Conservation (phyloP, 2,797 vertebrate genomes). For the Coluber constrictor region DNA sequence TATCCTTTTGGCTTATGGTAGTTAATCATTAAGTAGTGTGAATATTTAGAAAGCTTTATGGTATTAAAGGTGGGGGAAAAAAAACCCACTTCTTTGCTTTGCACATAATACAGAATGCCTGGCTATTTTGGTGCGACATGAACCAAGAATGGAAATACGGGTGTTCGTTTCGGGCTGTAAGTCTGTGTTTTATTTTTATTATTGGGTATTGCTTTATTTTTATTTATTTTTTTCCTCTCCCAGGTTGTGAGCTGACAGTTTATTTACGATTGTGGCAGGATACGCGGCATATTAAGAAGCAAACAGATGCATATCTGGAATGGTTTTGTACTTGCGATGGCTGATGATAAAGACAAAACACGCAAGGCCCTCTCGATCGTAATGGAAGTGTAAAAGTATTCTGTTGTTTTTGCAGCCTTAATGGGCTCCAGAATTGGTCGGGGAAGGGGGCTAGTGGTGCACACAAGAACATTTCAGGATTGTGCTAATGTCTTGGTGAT, state of each 20-base stretch:
- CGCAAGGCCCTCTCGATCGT: not conserved
- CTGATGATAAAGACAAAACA: not conserved
- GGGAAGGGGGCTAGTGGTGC: conserved; percentile 1
- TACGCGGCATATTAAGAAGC: not conserved
- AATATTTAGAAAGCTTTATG: not conserved
- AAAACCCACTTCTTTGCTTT: not conserved
- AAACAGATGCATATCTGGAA: not conserved
- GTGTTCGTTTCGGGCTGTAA: not conserved
- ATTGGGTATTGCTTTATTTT: not conserved
- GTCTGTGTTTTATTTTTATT: not conserved
- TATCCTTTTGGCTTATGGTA: conserved; percentile 24
- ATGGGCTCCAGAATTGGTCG: conserved; percentile 1
- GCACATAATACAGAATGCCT: not conserved
- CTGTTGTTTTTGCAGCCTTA: accelerated
- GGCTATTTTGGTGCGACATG: not conserved
- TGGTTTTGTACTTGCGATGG: not conserved
- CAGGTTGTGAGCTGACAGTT: not conserved
- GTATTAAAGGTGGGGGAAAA: not conserved
- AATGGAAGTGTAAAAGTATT: not conserved
- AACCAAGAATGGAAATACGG: not conserved
- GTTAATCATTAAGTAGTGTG: conserved; percentile 19
- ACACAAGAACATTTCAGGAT: not conserved
- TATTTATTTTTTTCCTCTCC: too few species aligned
- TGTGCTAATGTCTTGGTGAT: conserved; percentile 23
- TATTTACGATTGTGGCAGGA: not conserved